Evolutionary conservation across 2,888 invertebrate genomes (phyloP).

Genomic region (Notodonta dromedarius): DNA sequence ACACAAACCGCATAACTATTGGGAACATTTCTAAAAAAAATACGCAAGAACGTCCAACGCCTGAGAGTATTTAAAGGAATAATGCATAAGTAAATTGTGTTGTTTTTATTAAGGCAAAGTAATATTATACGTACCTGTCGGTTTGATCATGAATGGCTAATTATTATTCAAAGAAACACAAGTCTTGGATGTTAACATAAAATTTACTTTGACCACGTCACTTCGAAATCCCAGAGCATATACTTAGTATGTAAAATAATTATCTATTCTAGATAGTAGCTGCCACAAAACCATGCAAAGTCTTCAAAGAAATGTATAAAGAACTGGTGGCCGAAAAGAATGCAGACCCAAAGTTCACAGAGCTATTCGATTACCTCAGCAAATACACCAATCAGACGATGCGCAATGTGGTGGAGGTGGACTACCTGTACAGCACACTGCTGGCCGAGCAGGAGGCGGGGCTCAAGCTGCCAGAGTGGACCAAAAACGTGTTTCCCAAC

Average conservation of each 20-base stretch:
- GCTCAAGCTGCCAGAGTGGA: constrained; percentile 90
- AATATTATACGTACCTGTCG: too few species aligned
- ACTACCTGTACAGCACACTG: constrained; percentile 89
- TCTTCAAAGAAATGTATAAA: constrained; percentile 72
- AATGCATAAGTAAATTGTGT: too few species aligned
- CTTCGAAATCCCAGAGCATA: too few species aligned
- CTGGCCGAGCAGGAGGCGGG: constrained; percentile 86
- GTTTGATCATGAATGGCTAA: too few species aligned
- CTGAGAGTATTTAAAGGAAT: too few species aligned
- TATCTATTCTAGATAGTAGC: constrained; percentile 65
- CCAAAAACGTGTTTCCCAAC: constrained; percentile 87
- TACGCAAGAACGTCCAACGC: too few species aligned
- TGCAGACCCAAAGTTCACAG: constrained; percentile 81
- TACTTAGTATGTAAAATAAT: constrained; percentile 3
- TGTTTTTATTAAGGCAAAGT: too few species aligned
- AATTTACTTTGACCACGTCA: too few species aligned
- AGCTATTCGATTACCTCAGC: constrained; percentile 86
- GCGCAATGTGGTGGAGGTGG: constrained; percentile 86
- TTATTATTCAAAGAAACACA: too few species aligned
- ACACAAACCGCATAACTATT: too few species aligned
- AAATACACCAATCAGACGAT: constrained; percentile 75
- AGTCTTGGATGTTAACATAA: too few species aligned
- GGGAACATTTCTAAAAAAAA: too few species aligned
- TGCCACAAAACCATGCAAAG: constrained; percentile 68
- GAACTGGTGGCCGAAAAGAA: constrained; percentile 74